A percentile compares a stretch with the other conserved stretches of the same genome.
Evolutionary conservation across 2,113 vertebrate species (phyloP).

Genomic region (Microcebus griseorufus): DNA sequence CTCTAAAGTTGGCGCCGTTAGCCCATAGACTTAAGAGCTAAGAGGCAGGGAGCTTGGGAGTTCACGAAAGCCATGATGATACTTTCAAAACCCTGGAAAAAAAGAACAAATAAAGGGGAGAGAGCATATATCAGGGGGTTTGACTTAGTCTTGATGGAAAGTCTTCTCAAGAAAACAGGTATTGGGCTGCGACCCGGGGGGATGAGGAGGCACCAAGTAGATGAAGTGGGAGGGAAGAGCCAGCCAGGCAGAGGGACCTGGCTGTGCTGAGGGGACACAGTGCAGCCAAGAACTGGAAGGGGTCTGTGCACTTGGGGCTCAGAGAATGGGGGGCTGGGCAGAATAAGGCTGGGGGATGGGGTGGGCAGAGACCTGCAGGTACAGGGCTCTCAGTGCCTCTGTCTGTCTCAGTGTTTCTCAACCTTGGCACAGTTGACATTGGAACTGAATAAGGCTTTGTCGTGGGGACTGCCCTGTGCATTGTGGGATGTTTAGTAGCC

Average conservation of each 20-base stretch:
- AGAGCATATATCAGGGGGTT: background rate
- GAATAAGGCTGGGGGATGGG: background rate
- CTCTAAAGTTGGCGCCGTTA: background rate
- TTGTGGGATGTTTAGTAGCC: background rate
- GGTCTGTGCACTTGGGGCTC: background rate
- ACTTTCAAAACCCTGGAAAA: background rate
- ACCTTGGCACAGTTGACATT: background rate
- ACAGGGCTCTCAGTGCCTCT: background rate
- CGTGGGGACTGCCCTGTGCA: background rate
- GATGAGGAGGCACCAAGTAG: background rate
- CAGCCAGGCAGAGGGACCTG: background rate
- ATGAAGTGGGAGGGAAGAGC: background rate
- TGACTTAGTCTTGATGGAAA: slow-evolving; percentile 22
- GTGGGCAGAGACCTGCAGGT: no score
- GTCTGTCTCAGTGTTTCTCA: background rate
- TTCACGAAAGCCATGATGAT: background rate
- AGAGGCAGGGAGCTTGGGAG: background rate
- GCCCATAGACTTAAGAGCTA: background rate
- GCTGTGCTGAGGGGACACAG: background rate
- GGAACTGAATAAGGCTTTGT: background rate
- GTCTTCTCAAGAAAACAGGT: background rate
- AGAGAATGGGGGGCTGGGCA: background rate
- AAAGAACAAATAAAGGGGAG: background rate
- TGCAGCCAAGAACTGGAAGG: background rate
- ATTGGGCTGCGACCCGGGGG: background rate